Evolutionary conservation across 2,888 invertebrate species (phyloP).

Genomic region (Spilarctia lutea): DNA sequence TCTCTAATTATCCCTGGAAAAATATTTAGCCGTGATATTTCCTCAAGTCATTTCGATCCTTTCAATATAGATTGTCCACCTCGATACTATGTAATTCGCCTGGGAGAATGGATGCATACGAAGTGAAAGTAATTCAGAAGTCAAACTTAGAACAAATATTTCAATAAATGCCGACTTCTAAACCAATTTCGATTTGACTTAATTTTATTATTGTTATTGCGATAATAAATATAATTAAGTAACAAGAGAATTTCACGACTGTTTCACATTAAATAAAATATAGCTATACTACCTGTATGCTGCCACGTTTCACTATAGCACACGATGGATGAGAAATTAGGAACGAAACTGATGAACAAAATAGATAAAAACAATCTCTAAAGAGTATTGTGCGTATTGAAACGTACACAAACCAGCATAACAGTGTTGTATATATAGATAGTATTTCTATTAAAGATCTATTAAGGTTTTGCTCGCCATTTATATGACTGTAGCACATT

Average conservation of each 20-base stretch:
- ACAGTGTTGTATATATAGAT: too few relatives aligned
- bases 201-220: background rate
- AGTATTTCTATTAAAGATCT: background rate
- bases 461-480: background rate
- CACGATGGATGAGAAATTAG: too few relatives aligned
- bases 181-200: background rate
- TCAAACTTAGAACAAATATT: background rate
- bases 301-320: too few relatives aligned
- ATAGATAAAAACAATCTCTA: too few relatives aligned
- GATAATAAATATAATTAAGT: background rate
- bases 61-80: slow-evolving; percentile 36
- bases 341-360: too few relatives aligned
- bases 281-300: too few relatives aligned
- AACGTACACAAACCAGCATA: too few relatives aligned
- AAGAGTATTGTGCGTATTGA: too few relatives aligned
- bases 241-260: background rate
- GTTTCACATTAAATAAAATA: background rate
- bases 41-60: slow-evolving; percentile 36
- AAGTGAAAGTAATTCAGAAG: background rate
- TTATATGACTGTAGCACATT: background rate
- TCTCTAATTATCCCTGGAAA: background rate
- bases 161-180: background rate
- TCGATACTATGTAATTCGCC: slow-evolving; percentile 34
- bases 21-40: background rate
- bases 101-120: slow-evolving; percentile 12